Evolutionary conservation across 2,113 vertebrate genomes (phyloP), one percentile per base, ranked within the genome.

Genomic region (Larimichthys polyactis): DNA sequence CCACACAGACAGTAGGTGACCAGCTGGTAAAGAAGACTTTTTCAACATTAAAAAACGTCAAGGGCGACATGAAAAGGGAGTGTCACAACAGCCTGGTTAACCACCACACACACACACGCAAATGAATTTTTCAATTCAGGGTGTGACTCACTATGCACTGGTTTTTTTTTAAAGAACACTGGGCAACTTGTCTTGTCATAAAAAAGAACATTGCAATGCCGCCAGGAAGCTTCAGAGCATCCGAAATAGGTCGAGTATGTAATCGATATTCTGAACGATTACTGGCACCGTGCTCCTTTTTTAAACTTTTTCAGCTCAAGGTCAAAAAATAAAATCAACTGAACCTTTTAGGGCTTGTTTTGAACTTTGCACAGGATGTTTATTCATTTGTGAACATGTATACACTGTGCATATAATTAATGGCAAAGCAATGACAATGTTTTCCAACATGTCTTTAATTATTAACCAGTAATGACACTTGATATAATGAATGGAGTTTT

Each of bases 361-460:
- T 80, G 24, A 80, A 5, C 74, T 63, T 14, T 74, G 36, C 40
- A 80, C 62, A 82, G 79, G 68, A 72, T 79, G 75, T 69, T 82
- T 72, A 87, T 72, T 78, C 27, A 54, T 59, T 32, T 62, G 40
- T 78, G 19, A 65, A 55, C 36, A 19, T 24, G 57, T 65, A 20
- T 49, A 29, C 14, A 65, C 10, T 55, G 19, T 48, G 69, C 6
- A 43, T 20, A 32, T 67, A 69, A 70, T 70, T 14, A 68, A 24
- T 32, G 46, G 54, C n/a, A 73, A 71, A 73, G 16, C n/a, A 48
- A 62, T 20, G 36, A 58, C 46, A 52, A 52, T 64, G 55, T 48
- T 27, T 17, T 59, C 11, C 16, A 67, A 77, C 54, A 57, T 7
- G 2, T 20, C n/a, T 57, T 66, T 16, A 73, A 71, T 63, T 32